These are phyloP conservation scores for Metopolophium dirhodum DNA, from an alignment of 1,140 invertebrate species.

Conservation along the genomic window DNA sequence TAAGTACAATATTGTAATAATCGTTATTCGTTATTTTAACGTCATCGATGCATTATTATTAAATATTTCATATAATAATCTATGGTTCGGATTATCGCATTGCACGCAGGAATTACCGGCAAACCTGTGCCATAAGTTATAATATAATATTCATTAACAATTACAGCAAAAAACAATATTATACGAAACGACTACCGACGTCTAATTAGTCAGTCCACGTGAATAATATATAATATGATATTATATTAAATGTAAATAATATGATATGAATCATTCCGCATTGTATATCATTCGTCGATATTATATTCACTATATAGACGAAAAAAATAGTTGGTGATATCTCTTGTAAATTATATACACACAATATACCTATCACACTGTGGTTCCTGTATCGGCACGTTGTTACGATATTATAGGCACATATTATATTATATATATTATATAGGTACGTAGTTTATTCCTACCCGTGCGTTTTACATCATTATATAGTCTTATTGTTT, in stretches of 20 bases:
- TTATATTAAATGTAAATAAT: background rate
- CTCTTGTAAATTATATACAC: background rate
- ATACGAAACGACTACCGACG: background rate
- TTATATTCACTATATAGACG: background rate
- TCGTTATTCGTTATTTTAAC: background rate
- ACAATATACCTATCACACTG: background rate
- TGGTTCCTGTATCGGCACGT: background rate
- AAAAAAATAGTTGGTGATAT: background rate
- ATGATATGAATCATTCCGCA: background rate
- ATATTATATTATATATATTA: too few species aligned
- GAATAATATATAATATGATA: background rate
- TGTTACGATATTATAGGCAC: background rate
- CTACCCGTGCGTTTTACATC: background rate
- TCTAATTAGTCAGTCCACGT: background rate
- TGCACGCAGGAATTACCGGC: background rate
- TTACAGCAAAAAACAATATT: background rate
- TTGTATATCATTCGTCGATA: background rate
- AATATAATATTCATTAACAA: background rate
- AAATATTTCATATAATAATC: background rate
- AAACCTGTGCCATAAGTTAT: background rate
- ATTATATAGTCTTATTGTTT: background rate
- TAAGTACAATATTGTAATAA: background rate
- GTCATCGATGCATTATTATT: background rate
- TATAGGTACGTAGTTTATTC: background rate
- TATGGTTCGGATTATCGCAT: background rate